Evolutionary conservation across 2,113 vertebrate species (phyloP).

Genomic region (Girardinichthys multiradiatus): DNA sequence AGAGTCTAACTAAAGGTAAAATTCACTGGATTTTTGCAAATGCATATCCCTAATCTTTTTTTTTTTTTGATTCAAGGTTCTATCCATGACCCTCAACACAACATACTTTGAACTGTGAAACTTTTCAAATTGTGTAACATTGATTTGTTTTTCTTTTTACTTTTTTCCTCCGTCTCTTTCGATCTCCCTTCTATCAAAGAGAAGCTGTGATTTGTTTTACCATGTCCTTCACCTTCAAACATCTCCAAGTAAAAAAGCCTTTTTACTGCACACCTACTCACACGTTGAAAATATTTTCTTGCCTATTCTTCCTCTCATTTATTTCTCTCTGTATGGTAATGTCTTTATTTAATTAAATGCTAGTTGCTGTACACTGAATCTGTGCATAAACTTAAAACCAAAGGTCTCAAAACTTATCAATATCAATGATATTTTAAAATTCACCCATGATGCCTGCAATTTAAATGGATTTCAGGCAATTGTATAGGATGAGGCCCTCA

Average conservation of each 20-base stretch:
- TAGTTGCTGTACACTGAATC: conserved; percentile 31
- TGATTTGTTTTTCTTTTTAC: not conserved
- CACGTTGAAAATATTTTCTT: conserved; percentile 17
- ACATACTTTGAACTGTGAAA: not conserved
- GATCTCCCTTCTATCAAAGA: not conserved
- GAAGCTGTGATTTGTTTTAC: conserved; percentile 35
- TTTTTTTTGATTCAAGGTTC: not conserved
- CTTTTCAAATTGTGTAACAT: not conserved
- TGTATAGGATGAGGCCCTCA: not conserved
- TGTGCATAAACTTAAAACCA: conserved; percentile 11
- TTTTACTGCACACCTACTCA: conserved; percentile 56
- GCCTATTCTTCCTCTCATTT: conserved; percentile 1
- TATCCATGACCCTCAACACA: not conserved
- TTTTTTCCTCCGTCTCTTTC: not conserved
- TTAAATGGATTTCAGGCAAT: conserved; percentile 27
- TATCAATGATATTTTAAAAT: conserved; percentile 15
- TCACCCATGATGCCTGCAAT: not conserved
- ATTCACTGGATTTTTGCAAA: too few relatives aligned
- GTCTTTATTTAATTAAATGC: conserved; percentile 44
- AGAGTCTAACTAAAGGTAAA: too few relatives aligned
- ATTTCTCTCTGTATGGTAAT: conserved; percentile 15
- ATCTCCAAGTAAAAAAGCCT: conserved; percentile 41
- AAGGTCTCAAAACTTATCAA: conserved; percentile 16
- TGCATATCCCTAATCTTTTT: not conserved
- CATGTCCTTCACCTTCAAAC: conserved; percentile 51